These are phyloP conservation scores for Myiotriccus ornatus DNA, from an alignment of 2,797 vertebrate species.

Conservation along the genomic window DNA sequence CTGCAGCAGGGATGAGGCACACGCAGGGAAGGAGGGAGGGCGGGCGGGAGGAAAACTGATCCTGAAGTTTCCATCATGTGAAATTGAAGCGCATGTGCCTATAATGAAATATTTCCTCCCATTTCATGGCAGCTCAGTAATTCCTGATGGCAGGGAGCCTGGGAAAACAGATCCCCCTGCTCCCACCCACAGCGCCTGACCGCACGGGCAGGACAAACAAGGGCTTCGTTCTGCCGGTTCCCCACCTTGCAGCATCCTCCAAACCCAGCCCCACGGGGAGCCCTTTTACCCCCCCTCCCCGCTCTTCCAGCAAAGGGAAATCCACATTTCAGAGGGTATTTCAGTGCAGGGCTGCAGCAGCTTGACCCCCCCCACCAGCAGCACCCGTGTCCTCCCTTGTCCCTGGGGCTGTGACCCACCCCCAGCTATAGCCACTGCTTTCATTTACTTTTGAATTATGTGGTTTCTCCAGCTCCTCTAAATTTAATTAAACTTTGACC, in stretches of 20 bases:
- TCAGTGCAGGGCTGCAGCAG: neutral
- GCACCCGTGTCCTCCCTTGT: neutral
- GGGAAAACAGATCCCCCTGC: slow-evolving; percentile 75
- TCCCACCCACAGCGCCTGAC: slow-evolving; percentile 68
- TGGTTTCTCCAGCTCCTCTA: slow-evolving; percentile 10
- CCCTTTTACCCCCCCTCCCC: neutral
- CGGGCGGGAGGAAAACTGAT: slow-evolving; percentile 55
- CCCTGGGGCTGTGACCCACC: neutral
- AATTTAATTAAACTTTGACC: slow-evolving; percentile 55
- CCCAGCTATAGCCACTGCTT: neutral
- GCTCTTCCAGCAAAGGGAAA: neutral
- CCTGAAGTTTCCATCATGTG: slow-evolving; percentile 72
- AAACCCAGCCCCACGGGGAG: neutral
- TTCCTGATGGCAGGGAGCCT: slow-evolving; percentile 76
- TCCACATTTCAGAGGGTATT: neutral
- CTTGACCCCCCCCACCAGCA: accelerated
- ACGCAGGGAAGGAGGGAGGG: neutral
- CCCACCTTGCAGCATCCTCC: slow-evolving; percentile 56
- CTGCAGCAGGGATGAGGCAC: neutral
- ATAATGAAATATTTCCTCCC: slow-evolving; percentile 83
- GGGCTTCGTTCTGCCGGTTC: slow-evolving; percentile 31
- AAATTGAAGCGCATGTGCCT: slow-evolving; percentile 80
- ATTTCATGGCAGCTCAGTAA: slow-evolving; percentile 78
- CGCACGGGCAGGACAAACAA: slow-evolving; percentile 53
- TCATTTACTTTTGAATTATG: slow-evolving; percentile 40